phyloP scores from a whole-genome alignment of 2,797 vertebrate species.

The Syngnathus acus region DNA sequence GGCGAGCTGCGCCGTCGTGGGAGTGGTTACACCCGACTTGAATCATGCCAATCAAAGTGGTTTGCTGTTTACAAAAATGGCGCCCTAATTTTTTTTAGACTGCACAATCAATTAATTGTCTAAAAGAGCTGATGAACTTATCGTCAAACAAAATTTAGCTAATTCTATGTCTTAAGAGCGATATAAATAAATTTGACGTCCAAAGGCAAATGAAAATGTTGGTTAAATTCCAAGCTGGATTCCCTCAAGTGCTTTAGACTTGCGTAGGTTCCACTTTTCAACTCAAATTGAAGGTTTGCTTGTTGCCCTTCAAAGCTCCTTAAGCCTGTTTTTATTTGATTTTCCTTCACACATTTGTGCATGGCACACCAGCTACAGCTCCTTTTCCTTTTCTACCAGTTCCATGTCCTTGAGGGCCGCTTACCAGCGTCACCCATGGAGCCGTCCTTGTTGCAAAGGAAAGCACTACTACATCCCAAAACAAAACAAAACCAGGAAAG shows the following conservation, averaged over 20 bases:
- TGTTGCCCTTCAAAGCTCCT: not conserved
- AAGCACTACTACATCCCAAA: slow-evolving; percentile 38
- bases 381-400: not conserved
- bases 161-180: too few relatives aligned
- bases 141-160: too few relatives aligned
- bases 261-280: not conserved
- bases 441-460: slow-evolving; percentile 27
- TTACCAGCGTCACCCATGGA: slow-evolving; percentile 48
- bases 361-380: not conserved
- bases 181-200: too few relatives aligned
- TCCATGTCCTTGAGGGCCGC: slow-evolving; percentile 38
- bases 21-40: too few relatives aligned
- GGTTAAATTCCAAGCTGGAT: not conserved
- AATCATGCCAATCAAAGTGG: too few relatives aligned
- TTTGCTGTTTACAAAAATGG: too few relatives aligned
- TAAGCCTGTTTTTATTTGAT: not conserved
- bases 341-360: not conserved
- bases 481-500: slow-evolving; percentile 56
- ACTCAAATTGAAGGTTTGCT: not conserved
- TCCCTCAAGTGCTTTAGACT: not conserved
- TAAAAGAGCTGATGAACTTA: too few relatives aligned
- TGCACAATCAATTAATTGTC: too few relatives aligned
- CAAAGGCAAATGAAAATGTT: not conserved
- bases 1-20: too few relatives aligned
- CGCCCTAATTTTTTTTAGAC: too few relatives aligned